A percentile compares a stretch with the other conserved stretches of the same genome.
Evolutionary conservation across 2,797 vertebrate genomes (phyloP).

Genomic region (Dallia pectoralis): DNA sequence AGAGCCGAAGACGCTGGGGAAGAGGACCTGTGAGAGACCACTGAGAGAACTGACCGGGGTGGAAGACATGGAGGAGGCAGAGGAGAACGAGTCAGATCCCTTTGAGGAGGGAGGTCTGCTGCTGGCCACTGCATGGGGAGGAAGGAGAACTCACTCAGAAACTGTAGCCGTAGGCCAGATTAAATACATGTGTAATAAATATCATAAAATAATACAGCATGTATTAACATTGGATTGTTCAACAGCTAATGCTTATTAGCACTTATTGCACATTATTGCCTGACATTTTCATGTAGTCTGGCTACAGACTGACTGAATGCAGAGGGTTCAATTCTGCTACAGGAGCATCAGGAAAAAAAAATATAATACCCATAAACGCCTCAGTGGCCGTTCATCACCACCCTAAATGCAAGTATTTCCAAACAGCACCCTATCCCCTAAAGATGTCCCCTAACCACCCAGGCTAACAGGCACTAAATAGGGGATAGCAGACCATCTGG

Average conservation of each 20-base stretch:
- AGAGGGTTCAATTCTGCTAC: neutral
- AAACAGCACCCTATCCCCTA: neutral
- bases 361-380: conserved; percentile 28
- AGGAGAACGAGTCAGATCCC: conserved; percentile 89
- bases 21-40: conserved; percentile 76
- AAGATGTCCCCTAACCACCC: neutral
- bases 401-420: conserved; percentile 19
- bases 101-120: conserved; percentile 80
- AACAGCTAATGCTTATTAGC: neutral
- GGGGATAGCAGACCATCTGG: neutral
- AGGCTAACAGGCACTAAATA: neutral
- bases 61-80: conserved; percentile 88
- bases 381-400: conserved; percentile 27
- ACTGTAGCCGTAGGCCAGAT: neutral
- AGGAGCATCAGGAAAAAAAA: conserved; percentile 13
- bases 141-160: conserved; percentile 27
- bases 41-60: conserved; percentile 81
- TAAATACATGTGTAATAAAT: no score
- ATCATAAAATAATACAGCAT: neutral
- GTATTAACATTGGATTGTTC: neutral
- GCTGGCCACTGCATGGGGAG: conserved; percentile 78
- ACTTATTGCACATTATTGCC: conserved; percentile 22
- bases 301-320: conserved; percentile 33
- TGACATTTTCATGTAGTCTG: conserved; percentile 20
- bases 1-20: conserved; percentile 69